Base-by-base conservation (phyloP, 2,113 vertebrate genomes). In the Caracal caracal region DNA sequence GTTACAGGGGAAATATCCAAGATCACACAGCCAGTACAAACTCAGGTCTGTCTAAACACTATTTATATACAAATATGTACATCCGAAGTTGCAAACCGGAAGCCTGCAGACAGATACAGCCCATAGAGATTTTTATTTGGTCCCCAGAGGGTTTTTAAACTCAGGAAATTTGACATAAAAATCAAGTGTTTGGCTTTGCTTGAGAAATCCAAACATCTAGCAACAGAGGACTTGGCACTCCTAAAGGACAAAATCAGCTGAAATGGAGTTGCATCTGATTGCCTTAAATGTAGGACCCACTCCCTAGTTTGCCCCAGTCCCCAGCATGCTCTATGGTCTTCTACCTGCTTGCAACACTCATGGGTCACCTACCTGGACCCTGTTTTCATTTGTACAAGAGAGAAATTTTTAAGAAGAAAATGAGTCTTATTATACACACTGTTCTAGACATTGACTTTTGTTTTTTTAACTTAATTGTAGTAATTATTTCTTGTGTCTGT, bases 81-180 rank as follows among this genome's bases (percentile, higher is more conserved):
- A 80, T 61, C 33, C 49, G 26, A 73, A 93, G 49, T 66, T 79
- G 53, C 28, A 51, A 76, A 90, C 49, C 8, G 2, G 78, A 94
- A 94, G 63, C 71, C 43, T 81, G 59, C 43, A 88, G 17, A 33
- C 33, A 90, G 30, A 94, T 26, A 59, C 65, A 80, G 35, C 47
- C 76, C 20, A 16, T 11, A 84, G 33, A 82, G 56, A 66, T 80
- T 92, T 92, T 59, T 88, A 16, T 15, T 83, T 79, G 76, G 22
- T 19, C 17, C 53, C 43, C 16, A 30, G 30, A 66, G 33, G 17
- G 20, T 82, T 97, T 93, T 78, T 37, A 35, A 84, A 84, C 19
- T 76, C 51, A 73, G 68, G 51, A 87, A 70, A 90, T 93, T 87
- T 82, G 43, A 65, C 30, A 87, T 43, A 82, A 94, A 92, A 86